Conservation (phyloP, 2,888 invertebrate species). For the Trachelus stipa region DNA sequence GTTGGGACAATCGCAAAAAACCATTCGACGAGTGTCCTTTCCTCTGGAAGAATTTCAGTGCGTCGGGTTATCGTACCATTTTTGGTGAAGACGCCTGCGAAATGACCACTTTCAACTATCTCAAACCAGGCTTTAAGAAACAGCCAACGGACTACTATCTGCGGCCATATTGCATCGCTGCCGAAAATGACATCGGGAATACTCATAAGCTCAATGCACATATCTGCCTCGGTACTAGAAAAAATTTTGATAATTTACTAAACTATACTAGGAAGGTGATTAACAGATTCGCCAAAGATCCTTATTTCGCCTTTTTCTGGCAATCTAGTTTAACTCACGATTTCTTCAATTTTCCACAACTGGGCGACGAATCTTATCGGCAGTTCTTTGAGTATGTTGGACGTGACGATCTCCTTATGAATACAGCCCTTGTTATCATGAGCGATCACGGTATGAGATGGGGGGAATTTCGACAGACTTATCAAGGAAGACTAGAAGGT, state of each 20-base stretch:
- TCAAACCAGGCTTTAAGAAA: constrained; percentile 80
- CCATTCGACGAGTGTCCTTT: constrained; percentile 85
- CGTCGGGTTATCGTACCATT: constrained; percentile 80
- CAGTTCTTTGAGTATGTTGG: constrained; percentile 70
- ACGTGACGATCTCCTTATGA: constrained; percentile 70
- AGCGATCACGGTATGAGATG: constrained; percentile 93
- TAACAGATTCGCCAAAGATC: constrained; percentile 70
- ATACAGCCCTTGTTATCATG: constrained; percentile 78
- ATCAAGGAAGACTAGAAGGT: constrained; percentile 89
- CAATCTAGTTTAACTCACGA: constrained; percentile 87
- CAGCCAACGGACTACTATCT: constrained; percentile 89
- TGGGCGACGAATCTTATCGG: constrained; percentile 77
- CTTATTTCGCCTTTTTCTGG: constrained; percentile 88
- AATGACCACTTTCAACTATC: constrained; percentile 85
- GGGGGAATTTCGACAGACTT: constrained; percentile 85
- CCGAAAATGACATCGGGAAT: constrained; percentile 77
- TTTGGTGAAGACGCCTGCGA: constrained; percentile 86
- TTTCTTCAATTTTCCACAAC: constrained; percentile 80
- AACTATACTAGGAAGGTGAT: constrained; percentile 78
- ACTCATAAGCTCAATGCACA: constrained; percentile 74
- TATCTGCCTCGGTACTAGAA: constrained; percentile 78
- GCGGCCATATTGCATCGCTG: constrained; percentile 78
- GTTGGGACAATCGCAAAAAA: constrained; percentile 72
- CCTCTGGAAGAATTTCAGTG: constrained; percentile 84
- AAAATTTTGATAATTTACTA: constrained; percentile 78